Conservation (phyloP, 2,888 invertebrate species). For the Drosophila paranaensis region DNA sequence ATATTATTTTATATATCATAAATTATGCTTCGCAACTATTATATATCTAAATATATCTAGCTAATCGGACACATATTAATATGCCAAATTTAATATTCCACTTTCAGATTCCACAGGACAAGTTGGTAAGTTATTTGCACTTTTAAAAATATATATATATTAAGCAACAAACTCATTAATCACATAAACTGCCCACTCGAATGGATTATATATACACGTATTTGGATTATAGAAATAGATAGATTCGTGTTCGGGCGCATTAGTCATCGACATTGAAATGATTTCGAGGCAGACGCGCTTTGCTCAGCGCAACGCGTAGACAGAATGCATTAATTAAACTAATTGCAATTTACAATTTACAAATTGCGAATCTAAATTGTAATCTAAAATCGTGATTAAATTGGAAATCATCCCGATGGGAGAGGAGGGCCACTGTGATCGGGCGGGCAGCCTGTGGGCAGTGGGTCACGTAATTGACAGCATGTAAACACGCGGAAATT, state of each 20-base stretch:
- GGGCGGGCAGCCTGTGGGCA: constrained; percentile 27
- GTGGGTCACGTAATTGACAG: constrained; percentile 63
- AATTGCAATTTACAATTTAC: constrained; percentile 60
- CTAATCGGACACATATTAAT: constrained; percentile 4
- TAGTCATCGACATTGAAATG: constrained; percentile 52
- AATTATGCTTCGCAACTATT: too few relatives aligned
- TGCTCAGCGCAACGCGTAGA: constrained; percentile 38
- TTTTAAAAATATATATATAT: too few relatives aligned
- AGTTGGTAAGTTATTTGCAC: constrained; percentile 38
- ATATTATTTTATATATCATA: too few relatives aligned
- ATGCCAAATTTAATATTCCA: constrained; percentile 8
- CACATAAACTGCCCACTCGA: too few relatives aligned
- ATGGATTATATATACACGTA: too few relatives aligned
- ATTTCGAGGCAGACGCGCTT: constrained; percentile 43
- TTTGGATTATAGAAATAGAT: constrained; percentile 2
- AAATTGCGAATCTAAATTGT: constrained; percentile 65
- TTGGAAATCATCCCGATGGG: constrained; percentile 34
- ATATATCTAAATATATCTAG: neutral
- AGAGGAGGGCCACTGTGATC: neutral
- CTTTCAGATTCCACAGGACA: constrained; percentile 48
- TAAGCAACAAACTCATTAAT: too few relatives aligned
- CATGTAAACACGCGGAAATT: constrained; percentile 68
- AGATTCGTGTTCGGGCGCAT: constrained; percentile 17
- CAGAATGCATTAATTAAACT: constrained; percentile 70
- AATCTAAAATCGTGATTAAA: constrained; percentile 70